These are phyloP conservation scores for Empidonax traillii DNA, from an alignment of 2,113 vertebrate genomes.

Conservation along the genomic window DNA sequence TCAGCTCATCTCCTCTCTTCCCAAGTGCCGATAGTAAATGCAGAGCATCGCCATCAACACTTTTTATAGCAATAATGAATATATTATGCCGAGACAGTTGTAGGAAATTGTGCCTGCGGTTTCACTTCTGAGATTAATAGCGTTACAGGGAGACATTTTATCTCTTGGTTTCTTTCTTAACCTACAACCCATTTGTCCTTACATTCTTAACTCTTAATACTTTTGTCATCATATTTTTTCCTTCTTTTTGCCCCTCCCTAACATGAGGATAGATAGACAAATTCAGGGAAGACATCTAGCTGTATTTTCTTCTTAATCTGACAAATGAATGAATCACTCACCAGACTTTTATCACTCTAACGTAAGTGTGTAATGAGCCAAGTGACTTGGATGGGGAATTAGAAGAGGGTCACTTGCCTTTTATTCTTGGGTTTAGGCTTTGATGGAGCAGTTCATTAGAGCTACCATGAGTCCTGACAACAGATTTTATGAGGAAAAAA, in stretches of 20 bases:
- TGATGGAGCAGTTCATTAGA: conserved; percentile 3
- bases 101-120: neutral
- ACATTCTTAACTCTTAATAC: neutral
- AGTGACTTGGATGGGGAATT: neutral
- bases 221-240: neutral
- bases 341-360: neutral
- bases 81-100: neutral
- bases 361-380: conserved; percentile 25
- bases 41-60: neutral
- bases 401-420: neutral
- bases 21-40: neutral
- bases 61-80: neutral
- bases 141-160: neutral
- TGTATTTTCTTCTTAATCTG: neutral
- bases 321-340: neutral
- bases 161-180: neutral
- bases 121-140: neutral
- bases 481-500: neutral
- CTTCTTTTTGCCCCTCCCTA: neutral
- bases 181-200: neutral
- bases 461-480: neutral
- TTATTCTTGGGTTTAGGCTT: neutral
- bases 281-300: neutral
- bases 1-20: neutral
- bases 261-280: neutral